These are phyloP conservation scores for Pocillopora damicornis DNA, from an alignment of 64 coral and sea anemone genomes.

Conservation along the genomic window DNA sequence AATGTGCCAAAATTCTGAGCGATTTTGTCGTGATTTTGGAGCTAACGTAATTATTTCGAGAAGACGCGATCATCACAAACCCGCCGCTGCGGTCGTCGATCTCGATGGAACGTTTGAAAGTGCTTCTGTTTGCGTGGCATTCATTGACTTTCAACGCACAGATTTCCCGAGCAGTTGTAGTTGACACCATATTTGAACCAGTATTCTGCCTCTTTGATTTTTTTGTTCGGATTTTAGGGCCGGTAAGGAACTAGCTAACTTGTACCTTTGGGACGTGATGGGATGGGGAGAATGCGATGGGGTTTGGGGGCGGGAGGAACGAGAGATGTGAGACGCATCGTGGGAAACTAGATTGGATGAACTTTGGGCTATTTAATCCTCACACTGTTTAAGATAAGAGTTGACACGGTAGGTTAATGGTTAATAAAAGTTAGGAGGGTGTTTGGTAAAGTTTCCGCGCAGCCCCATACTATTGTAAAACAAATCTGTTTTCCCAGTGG, in stretches of 20 bases:
- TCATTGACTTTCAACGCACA: constrained; percentile 72
- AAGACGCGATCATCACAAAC: not conserved
- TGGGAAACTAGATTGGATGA: too few species aligned
- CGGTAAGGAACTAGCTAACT: constrained; percentile 53
- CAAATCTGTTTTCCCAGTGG: too few species aligned
- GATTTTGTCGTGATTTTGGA: not conserved
- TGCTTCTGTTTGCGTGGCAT: constrained; percentile 52
- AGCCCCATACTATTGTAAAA: too few species aligned
- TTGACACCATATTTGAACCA: constrained; percentile 88
- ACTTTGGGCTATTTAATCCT: too few species aligned
- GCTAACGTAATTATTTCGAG: not conserved
- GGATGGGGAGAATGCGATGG: not conserved
- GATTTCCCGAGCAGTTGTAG: constrained; percentile 57
- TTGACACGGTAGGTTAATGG: too few species aligned
- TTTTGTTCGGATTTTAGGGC: constrained; percentile 74
- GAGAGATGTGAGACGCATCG: too few species aligned
- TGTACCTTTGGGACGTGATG: not conserved
- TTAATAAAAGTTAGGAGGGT: too few species aligned
- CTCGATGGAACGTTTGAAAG: constrained; percentile 26
- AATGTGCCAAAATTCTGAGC: not conserved
- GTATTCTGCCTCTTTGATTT: constrained; percentile 86
- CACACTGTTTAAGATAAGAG: too few species aligned
- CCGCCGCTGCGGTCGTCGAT: too few species aligned
- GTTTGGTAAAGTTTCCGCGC: too few species aligned
- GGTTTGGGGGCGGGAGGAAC: too few species aligned